Evolutionary conservation across 2,113 vertebrate species (phyloP).

Genomic region (Thalassarche chlororhynchos): DNA sequence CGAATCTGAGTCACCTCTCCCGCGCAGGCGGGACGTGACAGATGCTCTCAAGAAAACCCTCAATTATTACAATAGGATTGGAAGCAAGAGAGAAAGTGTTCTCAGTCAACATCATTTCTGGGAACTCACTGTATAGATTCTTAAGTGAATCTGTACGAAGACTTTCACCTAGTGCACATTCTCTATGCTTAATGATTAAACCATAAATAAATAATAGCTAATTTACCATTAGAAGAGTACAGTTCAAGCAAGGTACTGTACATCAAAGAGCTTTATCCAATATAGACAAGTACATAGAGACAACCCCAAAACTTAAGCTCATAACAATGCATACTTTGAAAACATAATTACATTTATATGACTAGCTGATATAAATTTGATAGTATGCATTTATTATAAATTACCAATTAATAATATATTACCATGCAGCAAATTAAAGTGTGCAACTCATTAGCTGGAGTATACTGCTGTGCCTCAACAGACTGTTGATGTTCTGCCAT

Average conservation of each 20-base stretch:
- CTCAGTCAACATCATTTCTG: not conserved
- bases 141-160: not conserved
- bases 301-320: not conserved
- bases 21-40: no score
- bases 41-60: not conserved
- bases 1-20: no score
- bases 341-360: not conserved
- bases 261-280: not conserved
- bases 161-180: not conserved
- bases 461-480: not conserved
- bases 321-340: not conserved
- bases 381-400: slow-evolving; percentile 20
- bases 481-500: not conserved
- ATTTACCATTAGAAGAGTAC: not conserved
- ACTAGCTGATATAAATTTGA: slow-evolving; percentile 2
- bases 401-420: slow-evolving; percentile 41
- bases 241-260: not conserved
- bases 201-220: not conserved
- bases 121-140: not conserved
- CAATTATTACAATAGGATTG: not conserved
- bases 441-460: not conserved
- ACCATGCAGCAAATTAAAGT: slow-evolving; percentile 4
- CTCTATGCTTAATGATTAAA: not conserved
- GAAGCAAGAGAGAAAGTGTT: not conserved
- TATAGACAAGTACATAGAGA: not conserved